Evolutionary conservation across 1,140 invertebrate genomes (phyloP).

Genomic region (Mactra quadrangularis): DNA sequence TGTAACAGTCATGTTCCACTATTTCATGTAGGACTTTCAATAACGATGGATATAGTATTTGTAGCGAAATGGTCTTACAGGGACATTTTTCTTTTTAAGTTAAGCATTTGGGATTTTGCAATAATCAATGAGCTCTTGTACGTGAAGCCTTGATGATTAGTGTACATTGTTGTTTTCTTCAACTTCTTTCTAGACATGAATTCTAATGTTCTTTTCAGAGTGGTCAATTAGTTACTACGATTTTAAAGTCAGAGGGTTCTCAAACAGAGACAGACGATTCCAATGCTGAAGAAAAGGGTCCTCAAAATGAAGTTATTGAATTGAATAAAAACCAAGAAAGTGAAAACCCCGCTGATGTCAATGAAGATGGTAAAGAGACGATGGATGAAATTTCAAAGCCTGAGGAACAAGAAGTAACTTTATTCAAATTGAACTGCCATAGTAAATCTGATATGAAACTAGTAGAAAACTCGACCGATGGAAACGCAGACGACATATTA

Average conservation of each 20-base stretch:
- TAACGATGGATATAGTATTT: too few relatives aligned
- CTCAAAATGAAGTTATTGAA: too few relatives aligned
- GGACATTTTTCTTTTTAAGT: too few relatives aligned
- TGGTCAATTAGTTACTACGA: constrained; percentile 11
- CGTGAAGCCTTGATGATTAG: neutral
- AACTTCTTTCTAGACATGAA: too few relatives aligned
- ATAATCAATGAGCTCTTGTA: too few relatives aligned
- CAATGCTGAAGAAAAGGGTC: too few relatives aligned
- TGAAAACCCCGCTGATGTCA: neutral
- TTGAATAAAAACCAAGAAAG: neutral
- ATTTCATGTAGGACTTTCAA: too few relatives aligned
- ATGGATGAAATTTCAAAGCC: constrained; percentile 6
- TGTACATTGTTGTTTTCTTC: neutral
- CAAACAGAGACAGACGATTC: constrained; percentile 13
- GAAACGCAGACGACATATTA: neutral
- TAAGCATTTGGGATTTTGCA: too few relatives aligned
- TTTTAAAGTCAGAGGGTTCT: constrained; percentile 21
- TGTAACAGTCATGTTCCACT: too few relatives aligned
- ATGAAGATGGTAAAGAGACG: too few relatives aligned
- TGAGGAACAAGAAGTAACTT: constrained; percentile 28
- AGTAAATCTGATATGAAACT: neutral
- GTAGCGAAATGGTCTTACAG: too few relatives aligned
- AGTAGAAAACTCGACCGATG: neutral
- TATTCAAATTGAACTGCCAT: neutral
- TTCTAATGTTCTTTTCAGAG: constrained; percentile 34